phyloP scores from a whole-genome alignment of 1,140 invertebrate species.

The Armadillidium nasatum region DNA sequence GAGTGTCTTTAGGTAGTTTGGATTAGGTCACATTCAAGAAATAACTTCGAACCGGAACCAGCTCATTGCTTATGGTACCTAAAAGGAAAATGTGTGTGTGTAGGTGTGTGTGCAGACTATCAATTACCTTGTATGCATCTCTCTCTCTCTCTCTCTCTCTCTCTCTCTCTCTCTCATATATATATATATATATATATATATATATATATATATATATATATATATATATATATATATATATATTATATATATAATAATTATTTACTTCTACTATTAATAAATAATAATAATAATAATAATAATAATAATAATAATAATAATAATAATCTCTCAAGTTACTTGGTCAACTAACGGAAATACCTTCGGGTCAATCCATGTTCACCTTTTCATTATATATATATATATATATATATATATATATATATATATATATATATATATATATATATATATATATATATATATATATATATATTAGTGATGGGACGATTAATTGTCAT shows the following conservation, averaged over 20 bases:
- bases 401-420: conserved; percentile 9
- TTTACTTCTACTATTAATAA: no score
- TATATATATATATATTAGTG: not conserved
- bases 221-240: not conserved
- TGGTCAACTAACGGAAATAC: not conserved
- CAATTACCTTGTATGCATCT: no score
- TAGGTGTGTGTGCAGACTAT: no score
- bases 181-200: conserved; percentile 4
- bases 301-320: not conserved
- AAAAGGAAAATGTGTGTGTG: no score
- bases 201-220: not conserved
- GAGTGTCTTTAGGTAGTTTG: no score
- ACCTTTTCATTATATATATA: not conserved
- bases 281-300: conserved; percentile 17
- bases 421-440: not conserved
- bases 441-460: not conserved
- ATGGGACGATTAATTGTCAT: not conserved
- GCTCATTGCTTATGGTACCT: no score
- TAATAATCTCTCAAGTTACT: not conserved
- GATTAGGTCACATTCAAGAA: no score
- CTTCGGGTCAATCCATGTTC: no score
- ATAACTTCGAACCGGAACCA: no score
- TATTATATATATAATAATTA: not conserved
- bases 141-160: no score
- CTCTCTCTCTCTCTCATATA: no score